A percentile compares a stretch with the other conserved stretches of the same genome.
Conservation (phyloP, 2,797 vertebrate genomes). For the Pampus argenteus region DNA sequence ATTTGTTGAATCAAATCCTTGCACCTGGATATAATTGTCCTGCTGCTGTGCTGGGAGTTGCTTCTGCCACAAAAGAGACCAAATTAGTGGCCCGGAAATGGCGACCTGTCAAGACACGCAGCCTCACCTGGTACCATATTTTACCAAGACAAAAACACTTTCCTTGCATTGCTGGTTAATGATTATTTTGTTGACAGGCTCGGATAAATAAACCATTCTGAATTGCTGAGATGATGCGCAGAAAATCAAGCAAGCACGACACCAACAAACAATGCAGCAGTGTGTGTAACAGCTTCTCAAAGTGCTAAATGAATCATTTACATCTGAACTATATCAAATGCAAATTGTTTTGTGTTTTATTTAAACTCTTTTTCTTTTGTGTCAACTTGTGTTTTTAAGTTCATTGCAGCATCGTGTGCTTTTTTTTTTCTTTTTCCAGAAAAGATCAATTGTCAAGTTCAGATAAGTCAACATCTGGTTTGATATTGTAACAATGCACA, state of each 20-base stretch:
- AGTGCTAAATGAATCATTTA: conserved; percentile 63
- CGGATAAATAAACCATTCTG: conserved; percentile 44
- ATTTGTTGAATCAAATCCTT: conserved; percentile 99
- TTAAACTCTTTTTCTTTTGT: conserved; percentile 49
- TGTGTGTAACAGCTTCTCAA: conserved; percentile 43
- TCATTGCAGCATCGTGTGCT: background rate
- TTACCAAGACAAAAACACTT: conserved; percentile 87
- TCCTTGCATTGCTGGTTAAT: conserved; percentile 70
- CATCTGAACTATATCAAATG: conserved; percentile 58
- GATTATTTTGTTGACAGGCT: conserved; percentile 68
- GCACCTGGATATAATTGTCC: conserved; percentile 98
- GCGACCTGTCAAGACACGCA: conserved; percentile 92
- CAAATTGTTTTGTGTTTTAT: conserved; percentile 55
- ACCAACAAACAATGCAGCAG: conserved; percentile 44
- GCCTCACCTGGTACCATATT: conserved; percentile 93
- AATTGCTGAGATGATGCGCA: conserved; percentile 47
- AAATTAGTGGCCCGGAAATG: conserved; percentile 96
- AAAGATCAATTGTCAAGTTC: conserved; percentile 29
- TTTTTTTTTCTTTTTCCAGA: conserved; percentile 18
- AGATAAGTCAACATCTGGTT: conserved; percentile 57
- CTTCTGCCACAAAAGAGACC: conserved; percentile 91
- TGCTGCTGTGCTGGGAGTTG: conserved; percentile 96
- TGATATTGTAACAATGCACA: conserved; percentile 29
- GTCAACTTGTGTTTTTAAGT: conserved; percentile 25
- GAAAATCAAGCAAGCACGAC: conserved; percentile 50